Evolutionary conservation across 64 coral and sea anemone species (phyloP).

Genomic region (Dendrophyllia cribrosa): DNA sequence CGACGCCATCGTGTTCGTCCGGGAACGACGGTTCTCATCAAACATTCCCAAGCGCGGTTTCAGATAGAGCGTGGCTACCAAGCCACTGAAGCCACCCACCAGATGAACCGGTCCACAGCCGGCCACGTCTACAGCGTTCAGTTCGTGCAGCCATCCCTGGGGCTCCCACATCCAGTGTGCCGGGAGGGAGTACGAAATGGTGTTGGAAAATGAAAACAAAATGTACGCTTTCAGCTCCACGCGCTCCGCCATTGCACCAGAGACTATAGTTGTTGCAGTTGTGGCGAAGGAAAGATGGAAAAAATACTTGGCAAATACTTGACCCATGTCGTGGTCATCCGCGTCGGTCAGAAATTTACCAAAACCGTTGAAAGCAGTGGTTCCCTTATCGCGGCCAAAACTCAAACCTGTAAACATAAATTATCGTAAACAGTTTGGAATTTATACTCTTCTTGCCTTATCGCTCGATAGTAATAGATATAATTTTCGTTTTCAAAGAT

Average conservation of each 20-base stretch:
- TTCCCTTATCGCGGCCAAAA: conserved; percentile 15
- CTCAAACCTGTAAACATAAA: conserved; percentile 2
- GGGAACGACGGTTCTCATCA: conserved; percentile 9
- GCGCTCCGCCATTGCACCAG: conserved; percentile 64
- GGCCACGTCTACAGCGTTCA: conserved; percentile 47
- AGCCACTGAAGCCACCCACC: conserved; percentile 59
- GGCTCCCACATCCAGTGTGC: conserved; percentile 60
- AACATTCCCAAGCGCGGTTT: conserved; percentile 68
- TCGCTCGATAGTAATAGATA: too few relatives aligned
- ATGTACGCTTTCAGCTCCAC: conserved; percentile 61
- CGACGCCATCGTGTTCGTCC: conserved; percentile 52
- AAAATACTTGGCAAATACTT: conserved; percentile 62
- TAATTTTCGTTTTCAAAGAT: too few relatives aligned
- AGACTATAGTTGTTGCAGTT: conserved; percentile 57
- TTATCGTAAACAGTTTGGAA: too few relatives aligned
- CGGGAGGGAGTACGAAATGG: conserved; percentile 35
- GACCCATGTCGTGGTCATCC: conserved; percentile 41
- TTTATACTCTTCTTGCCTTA: too few relatives aligned
- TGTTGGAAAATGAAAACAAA: conserved; percentile 54
- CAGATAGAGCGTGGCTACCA: conserved; percentile 68
- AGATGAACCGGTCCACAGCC: conserved; percentile 58
- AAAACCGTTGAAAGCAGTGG: conserved; percentile 35
- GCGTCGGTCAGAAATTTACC: conserved; percentile 64
- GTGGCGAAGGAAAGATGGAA: conserved; percentile 67
- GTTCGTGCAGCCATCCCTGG: conserved; percentile 34